Conservation (phyloP, 2,888 invertebrate species). For the Nemurella pictetii region DNA sequence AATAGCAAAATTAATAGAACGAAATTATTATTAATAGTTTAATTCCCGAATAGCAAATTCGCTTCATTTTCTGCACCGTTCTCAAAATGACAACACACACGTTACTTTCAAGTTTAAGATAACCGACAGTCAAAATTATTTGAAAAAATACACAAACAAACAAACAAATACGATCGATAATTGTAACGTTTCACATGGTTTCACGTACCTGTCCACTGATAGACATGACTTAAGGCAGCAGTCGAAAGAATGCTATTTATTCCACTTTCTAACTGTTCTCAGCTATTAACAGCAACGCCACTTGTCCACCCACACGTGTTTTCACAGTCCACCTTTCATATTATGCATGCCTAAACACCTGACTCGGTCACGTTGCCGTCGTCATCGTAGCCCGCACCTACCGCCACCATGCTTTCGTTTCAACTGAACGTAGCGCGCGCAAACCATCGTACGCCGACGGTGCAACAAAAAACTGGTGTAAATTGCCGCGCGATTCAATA, state of each 20-base stretch:
- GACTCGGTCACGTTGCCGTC: not conserved
- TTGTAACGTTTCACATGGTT: not conserved
- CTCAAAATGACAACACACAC: not conserved
- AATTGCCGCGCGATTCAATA: not conserved
- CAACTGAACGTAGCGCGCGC: not conserved
- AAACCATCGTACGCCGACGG: not conserved
- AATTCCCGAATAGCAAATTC: not conserved
- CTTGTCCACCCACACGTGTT: conserved; percentile 10
- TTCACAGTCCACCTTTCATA: not conserved
- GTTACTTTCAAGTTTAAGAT: not conserved
- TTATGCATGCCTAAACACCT: not conserved
- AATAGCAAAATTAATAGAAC: no score
- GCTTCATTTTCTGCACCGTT: not conserved
- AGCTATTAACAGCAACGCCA: not conserved
- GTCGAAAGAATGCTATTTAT: not conserved
- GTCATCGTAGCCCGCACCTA: not conserved
- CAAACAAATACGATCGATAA: not conserved
- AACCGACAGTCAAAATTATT: not conserved
- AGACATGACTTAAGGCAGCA: not conserved
- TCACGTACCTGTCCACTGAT: not conserved
- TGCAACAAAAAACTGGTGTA: not conserved
- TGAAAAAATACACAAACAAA: not conserved
- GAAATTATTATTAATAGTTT: no score
- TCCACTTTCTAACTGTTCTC: conserved; percentile 16
- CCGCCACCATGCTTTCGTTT: not conserved